Evolutionary conservation across 92 coral and sea anemone species (phyloP).

Genomic region (Palythoa caribaeorum): DNA sequence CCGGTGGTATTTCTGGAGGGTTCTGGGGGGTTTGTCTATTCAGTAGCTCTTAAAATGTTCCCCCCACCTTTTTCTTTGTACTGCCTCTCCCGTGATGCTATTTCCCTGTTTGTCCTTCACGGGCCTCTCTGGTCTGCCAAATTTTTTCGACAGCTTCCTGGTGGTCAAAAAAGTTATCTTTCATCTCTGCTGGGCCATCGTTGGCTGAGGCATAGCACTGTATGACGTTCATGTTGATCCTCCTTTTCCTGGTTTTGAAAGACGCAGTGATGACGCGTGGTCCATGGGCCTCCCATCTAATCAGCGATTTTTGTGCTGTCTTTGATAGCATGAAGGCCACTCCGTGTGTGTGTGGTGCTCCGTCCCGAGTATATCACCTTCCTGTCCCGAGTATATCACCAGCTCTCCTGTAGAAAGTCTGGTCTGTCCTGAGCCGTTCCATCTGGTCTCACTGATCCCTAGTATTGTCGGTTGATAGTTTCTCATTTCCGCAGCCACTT

Average conservation of each 20-base stretch:
- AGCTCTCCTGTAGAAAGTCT: not conserved
- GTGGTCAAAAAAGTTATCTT: not conserved
- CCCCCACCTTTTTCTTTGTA: slow-evolving; percentile 15
- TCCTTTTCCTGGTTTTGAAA: not conserved
- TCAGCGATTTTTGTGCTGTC: not conserved
- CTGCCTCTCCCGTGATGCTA: not conserved
- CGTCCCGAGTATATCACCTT: too few relatives aligned
- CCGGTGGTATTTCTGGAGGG: not conserved
- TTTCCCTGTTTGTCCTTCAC: slow-evolving; percentile 1
- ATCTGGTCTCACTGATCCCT: not conserved
- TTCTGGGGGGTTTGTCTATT: too few relatives aligned
- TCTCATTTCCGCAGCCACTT: not conserved
- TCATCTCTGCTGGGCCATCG: not conserved
- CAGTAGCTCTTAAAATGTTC: slow-evolving; percentile 12
- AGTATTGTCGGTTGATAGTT: not conserved
- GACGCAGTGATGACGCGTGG: not conserved
- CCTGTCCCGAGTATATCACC: not conserved
- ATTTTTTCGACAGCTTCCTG: slow-evolving; percentile 8
- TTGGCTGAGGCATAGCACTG: not conserved
- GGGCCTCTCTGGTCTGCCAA: slow-evolving; percentile 19
- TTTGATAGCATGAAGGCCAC: not conserved
- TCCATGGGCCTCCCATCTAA: not conserved
- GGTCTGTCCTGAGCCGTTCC: not conserved
- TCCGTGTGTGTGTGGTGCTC: slow-evolving; percentile 1
- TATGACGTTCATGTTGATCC: not conserved